A percentile compares a stretch with the other conserved stretches of the same genome.
phyloP scores from a whole-genome alignment of 2,888 invertebrate species.

The Troilus luridus region DNA sequence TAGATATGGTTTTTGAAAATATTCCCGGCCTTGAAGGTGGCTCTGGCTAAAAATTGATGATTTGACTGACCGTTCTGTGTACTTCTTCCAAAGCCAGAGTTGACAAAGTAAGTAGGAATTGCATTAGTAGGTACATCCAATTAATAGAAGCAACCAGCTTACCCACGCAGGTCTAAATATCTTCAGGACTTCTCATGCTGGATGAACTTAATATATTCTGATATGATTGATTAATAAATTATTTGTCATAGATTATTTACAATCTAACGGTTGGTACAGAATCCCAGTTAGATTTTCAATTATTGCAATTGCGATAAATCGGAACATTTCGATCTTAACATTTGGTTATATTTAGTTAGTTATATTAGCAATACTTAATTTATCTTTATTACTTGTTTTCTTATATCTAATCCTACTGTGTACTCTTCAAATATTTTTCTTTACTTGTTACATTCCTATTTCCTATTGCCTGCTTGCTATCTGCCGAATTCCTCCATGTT shows the following conservation, averaged over 20 bases:
- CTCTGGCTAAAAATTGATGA: not conserved
- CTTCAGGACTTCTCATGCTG: not conserved
- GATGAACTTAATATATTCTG: not conserved
- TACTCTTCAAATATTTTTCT: no score
- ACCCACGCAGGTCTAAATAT: not conserved
- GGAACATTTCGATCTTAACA: no score
- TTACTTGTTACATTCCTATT: no score
- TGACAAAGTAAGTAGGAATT: not conserved
- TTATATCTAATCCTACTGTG: no score
- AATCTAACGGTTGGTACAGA: not conserved
- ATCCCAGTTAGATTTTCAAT: not conserved
- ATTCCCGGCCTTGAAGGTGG: no score
- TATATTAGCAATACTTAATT: no score
- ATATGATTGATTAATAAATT: not conserved
- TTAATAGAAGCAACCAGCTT: not conserved
- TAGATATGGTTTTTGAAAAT: no score
- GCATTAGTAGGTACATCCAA: not conserved
- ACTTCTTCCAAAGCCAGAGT: not conserved
- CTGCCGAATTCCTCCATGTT: no score
- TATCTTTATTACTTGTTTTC: no score
- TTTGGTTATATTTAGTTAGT: no score
- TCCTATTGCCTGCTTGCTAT: no score
- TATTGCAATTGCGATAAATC: no score
- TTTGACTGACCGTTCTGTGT: not conserved
- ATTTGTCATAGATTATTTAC: not conserved